Evolutionary conservation across 2,888 invertebrate genomes (phyloP).

Genomic region (Amphipoea oculea): DNA sequence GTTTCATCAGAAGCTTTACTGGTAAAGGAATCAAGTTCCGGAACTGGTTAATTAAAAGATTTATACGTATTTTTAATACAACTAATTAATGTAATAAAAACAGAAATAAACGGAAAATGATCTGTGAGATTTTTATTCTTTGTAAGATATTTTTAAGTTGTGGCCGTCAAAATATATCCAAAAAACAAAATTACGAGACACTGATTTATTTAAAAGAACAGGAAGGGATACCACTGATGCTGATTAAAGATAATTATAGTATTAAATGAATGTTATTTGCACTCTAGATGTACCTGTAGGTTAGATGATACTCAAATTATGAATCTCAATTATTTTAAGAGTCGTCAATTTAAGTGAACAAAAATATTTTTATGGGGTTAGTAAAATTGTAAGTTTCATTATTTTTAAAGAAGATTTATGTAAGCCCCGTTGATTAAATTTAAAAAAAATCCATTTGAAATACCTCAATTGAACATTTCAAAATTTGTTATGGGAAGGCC

Average conservation of each 20-base stretch:
- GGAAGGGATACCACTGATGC: conserved; percentile 7
- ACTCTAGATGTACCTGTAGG: conserved; percentile 51
- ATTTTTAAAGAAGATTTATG: conserved; percentile 31
- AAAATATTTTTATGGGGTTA: conserved; percentile 50
- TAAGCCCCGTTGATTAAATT: conserved; percentile 7
- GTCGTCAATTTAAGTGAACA: conserved; percentile 57
- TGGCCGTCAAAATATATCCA: conserved; percentile 34
- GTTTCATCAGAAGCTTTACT: conserved; percentile 84
- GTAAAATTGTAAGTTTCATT: conserved; percentile 28
- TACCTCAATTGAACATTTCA: conserved; percentile 28
- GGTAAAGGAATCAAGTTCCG: conserved; percentile 79
- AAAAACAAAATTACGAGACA: conserved; percentile 25
- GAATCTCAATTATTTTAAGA: conserved; percentile 65
- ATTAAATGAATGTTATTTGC: conserved; percentile 53
- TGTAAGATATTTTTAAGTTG: conserved; percentile 48
- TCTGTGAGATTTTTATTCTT: conserved; percentile 64
- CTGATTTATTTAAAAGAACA: conserved; percentile 17
- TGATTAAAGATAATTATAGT: conserved; percentile 27
- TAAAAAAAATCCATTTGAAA: neutral
- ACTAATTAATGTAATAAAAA: conserved; percentile 65
- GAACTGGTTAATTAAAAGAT: conserved; percentile 72
- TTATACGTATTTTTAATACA: conserved; percentile 60
- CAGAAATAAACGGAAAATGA: conserved; percentile 65
- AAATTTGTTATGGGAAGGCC: neutral
- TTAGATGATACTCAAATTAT: conserved; percentile 60